Evolutionary conservation across 2,113 vertebrate species (phyloP).

Genomic region (Anser cygnoides): DNA sequence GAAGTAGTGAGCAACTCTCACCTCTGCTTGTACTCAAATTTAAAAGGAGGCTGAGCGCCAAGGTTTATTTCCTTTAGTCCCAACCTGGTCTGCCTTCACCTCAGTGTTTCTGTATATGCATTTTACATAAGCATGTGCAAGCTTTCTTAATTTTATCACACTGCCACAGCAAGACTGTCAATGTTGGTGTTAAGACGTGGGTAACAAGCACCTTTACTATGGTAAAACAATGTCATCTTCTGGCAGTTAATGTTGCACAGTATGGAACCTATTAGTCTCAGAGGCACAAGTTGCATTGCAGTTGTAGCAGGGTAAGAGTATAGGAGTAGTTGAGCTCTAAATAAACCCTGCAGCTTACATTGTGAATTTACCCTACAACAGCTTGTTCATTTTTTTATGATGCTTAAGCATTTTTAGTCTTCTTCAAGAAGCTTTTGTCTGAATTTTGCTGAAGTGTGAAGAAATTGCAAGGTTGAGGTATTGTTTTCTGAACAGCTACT

Average conservation of each 20-base stretch:
- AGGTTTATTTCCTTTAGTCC: neutral
- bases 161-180: neutral
- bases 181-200: neutral
- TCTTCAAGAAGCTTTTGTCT: neutral
- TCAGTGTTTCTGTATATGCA: neutral
- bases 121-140: neutral
- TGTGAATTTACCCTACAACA: neutral
- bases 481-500: neutral
- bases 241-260: neutral
- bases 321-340: neutral
- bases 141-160: neutral
- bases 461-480: neutral
- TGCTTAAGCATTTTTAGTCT: neutral
- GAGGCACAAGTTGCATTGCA: neutral
- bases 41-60: neutral
- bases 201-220: neutral
- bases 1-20: neutral
- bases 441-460: neutral
- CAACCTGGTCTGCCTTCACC: neutral
- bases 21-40: neutral
- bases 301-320: neutral
- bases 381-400: neutral
- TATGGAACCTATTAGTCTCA: neutral
- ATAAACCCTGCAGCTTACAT: neutral
- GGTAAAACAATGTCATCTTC: neutral